Percentiles rank a stretch among this genome's conserved stretches.
Evolutionary conservation across 1,140 invertebrate species (phyloP).

Genomic region (Copidosoma floridanum): DNA sequence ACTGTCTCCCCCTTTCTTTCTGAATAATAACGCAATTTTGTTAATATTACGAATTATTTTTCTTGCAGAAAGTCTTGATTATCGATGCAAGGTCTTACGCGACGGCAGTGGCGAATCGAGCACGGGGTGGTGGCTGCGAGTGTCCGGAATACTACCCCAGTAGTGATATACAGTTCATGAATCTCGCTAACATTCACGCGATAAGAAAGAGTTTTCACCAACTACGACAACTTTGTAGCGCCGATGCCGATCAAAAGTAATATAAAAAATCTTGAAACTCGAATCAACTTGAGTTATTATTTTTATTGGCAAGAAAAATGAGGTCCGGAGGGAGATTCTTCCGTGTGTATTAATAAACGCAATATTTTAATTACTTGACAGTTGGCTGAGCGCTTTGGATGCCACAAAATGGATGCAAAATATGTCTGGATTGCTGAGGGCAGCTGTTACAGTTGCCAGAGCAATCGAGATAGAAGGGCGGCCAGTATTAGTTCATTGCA

Average conservation of each 20-base stretch:
- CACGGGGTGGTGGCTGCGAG: constrained; percentile 93
- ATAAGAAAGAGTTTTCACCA: constrained; percentile 85
- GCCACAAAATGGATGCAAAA: constrained; percentile 89
- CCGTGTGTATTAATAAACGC: constrained; percentile 37
- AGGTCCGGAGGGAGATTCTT: no score
- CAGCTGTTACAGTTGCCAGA: constrained; percentile 75
- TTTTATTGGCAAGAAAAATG: no score
- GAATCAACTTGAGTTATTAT: no score
- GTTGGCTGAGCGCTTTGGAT: constrained; percentile 86
- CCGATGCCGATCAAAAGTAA: constrained; percentile 77
- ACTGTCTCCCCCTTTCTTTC: no score
- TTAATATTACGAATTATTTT: no score
- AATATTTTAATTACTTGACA: constrained; percentile 43
- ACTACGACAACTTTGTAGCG: constrained; percentile 72
- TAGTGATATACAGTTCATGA: constrained; percentile 96
- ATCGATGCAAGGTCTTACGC: constrained; percentile 94
- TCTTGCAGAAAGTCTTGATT: constrained; percentile 83
- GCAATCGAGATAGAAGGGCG: constrained; percentile 80
- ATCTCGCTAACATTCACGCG: constrained; percentile 93
- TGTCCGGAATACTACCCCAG: constrained; percentile 92
- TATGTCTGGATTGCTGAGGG: constrained; percentile 78
- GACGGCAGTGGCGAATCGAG: constrained; percentile 91
- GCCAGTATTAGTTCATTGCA: constrained; percentile 93
- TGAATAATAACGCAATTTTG: neutral
- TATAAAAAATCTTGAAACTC: constrained; percentile 7